These are phyloP conservation scores for Ambastaia sidthimunki DNA, from an alignment of 2,797 vertebrate species.

Conservation along the genomic window DNA sequence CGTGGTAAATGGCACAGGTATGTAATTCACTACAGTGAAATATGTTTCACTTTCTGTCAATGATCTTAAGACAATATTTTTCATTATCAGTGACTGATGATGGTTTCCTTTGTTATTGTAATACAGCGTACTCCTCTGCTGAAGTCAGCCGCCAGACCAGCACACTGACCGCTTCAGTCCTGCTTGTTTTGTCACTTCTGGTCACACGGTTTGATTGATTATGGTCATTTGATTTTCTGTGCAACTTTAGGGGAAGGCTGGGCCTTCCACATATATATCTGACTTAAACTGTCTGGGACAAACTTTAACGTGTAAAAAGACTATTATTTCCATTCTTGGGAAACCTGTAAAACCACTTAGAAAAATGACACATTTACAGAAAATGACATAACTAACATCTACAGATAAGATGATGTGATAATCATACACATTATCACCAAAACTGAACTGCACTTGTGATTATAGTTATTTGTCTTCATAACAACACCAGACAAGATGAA, in stretches of 20 bases:
- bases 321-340: not conserved
- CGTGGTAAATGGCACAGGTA: conserved; percentile 56
- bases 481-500: not conserved
- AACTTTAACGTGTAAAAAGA: not conserved
- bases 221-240: too few relatives aligned
- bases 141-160: conserved; percentile 55
- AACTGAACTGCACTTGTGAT: not conserved
- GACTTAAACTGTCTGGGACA: not conserved
- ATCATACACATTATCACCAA: not conserved
- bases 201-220: conserved; percentile 36
- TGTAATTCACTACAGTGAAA: conserved; percentile 10
- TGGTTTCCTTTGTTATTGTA: not conserved
- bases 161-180: conserved; percentile 57
- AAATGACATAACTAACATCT: not conserved
- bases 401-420: not conserved
- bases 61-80: too few relatives aligned
- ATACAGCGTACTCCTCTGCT: conserved; percentile 42
- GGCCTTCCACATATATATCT: not conserved
- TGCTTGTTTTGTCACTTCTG: conserved; percentile 59
- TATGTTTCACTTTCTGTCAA: not conserved
- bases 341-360: not conserved
- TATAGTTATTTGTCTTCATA: not conserved
- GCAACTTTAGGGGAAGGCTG: not conserved
- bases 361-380: not conserved
- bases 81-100: too few relatives aligned